Evolutionary conservation across 2,113 vertebrate species (phyloP), one percentile per base, ranked within the genome.

Genomic region (Muscicapa adusta): DNA sequence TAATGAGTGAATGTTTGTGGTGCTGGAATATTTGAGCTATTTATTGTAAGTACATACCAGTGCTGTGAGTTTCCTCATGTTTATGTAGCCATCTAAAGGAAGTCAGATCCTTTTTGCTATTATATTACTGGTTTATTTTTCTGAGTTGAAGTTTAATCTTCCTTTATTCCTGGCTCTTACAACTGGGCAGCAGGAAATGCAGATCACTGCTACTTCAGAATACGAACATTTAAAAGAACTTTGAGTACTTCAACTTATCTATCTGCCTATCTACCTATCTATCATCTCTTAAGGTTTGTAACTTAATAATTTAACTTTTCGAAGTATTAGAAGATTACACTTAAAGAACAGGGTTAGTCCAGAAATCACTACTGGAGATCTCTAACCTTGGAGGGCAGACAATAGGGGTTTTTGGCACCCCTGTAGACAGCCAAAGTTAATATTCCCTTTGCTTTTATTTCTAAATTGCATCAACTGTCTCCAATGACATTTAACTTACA

Each of bases 401-500:
- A 80, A 14, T 3, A 61, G 20, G 14, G 29, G 0, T 43, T 78
- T 91, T 87, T 80, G 88, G 33, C 54, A 68, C 47, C 24, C 66
- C 84, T 95, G 93, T 86, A 96, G 60, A 81, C 96, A 91, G 94
- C 85, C 95, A 95, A 77, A 15, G 65, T 87, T 97, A 95, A 96
- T 96, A 97, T 87, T 96, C 94, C 65, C 94, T 98, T 97, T 97
- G 88, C 89, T 97, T 97, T 97, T 97, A 80, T 96, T 80, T 97
- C 91, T 87, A 96, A 97, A 96, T 97, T 96, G 91, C 94, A 96
- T 97, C 97, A 97, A 96, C 92, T 96, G 65, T 98, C 91, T 91
- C 87, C 96, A 93, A 71, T 97, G 97, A 98, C 97, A 97, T 98
- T 98, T 97, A 97, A 94, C 96, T 97, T 98, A 97, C 96, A 97